Evolutionary conservation across 2,888 invertebrate species (phyloP).

Genomic region (Trichopoda pennipes): DNA sequence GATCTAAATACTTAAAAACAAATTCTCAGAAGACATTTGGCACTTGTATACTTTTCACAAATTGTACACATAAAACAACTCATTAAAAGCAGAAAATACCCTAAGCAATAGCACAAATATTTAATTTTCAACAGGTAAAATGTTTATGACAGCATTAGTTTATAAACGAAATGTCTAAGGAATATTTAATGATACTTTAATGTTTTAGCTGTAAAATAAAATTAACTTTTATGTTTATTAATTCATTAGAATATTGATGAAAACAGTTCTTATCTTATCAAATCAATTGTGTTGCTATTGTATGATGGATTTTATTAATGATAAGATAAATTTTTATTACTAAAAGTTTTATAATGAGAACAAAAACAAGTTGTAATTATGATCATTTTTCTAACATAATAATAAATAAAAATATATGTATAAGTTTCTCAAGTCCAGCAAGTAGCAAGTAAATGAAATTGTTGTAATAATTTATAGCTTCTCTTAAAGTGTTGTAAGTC

Average conservation of each 20-base stretch:
- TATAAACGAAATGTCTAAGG: background rate
- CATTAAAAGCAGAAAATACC: background rate
- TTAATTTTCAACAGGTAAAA: conserved; percentile 6
- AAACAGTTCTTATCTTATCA: conserved; percentile 3
- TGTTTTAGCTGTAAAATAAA: background rate
- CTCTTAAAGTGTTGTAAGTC: no score
- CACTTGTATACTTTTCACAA: background rate
- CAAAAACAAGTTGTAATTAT: no score
- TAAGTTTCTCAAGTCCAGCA: no score
- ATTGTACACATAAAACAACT: background rate
- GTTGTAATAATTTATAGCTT: no score
- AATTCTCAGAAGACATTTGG: conserved; percentile 7
- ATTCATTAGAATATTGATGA: background rate
- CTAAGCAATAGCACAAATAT: background rate
- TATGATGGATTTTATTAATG: background rate
- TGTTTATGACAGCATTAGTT: conserved; percentile 3
- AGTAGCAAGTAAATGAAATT: no score
- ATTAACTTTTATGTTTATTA: background rate
- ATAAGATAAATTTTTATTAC: conserved; percentile 8
- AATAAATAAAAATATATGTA: no score
- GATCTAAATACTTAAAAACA: background rate
- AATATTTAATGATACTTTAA: conserved; percentile 15
- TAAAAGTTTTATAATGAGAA: no score
- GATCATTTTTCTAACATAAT: no score
- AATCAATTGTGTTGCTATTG: background rate